These are phyloP conservation scores for Altica lythri DNA, from an alignment of 2,888 invertebrate genomes.

Conservation along the genomic window DNA sequence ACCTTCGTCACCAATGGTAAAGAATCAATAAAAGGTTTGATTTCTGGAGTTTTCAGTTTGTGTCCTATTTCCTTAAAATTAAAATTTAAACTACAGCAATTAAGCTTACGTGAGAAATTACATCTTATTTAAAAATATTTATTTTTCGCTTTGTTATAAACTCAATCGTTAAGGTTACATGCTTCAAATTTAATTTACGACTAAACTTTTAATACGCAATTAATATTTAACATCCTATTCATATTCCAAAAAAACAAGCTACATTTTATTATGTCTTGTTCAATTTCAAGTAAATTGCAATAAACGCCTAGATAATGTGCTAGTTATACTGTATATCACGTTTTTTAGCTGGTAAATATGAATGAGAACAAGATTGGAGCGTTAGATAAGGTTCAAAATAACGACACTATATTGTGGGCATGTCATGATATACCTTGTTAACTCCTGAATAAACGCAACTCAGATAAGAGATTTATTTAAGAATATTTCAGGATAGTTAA, in stretches of 20 bases:
- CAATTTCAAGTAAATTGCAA: slow-evolving; percentile 29
- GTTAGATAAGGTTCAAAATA: slow-evolving; percentile 32
- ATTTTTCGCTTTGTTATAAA: no score
- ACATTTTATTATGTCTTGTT: slow-evolving; percentile 20
- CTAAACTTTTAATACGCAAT: no score
- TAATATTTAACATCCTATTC: no score
- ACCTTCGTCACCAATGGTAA: no score
- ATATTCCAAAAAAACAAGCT: slow-evolving; percentile 11
- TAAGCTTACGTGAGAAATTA: no score
- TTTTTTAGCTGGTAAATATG: slow-evolving; percentile 32
- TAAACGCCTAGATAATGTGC: slow-evolving; percentile 28
- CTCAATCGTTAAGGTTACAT: no score
- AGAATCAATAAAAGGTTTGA: no score
- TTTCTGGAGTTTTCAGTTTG: no score
- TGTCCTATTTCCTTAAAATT: no score
- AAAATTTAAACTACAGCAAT: no score
- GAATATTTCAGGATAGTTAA: slow-evolving; percentile 1
- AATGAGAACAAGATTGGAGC: slow-evolving; percentile 35
- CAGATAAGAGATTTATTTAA: slow-evolving; percentile 13
- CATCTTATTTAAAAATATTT: no score
- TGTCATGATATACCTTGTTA: slow-evolving; percentile 31
- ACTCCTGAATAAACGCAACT: slow-evolving; percentile 16
- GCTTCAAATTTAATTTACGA: no score
- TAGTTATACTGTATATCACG: slow-evolving; percentile 33
- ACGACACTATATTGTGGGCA: slow-evolving; percentile 29